phyloP scores from a whole-genome alignment of 1,140 invertebrate species.

The Drosophila hydei region DNA sequence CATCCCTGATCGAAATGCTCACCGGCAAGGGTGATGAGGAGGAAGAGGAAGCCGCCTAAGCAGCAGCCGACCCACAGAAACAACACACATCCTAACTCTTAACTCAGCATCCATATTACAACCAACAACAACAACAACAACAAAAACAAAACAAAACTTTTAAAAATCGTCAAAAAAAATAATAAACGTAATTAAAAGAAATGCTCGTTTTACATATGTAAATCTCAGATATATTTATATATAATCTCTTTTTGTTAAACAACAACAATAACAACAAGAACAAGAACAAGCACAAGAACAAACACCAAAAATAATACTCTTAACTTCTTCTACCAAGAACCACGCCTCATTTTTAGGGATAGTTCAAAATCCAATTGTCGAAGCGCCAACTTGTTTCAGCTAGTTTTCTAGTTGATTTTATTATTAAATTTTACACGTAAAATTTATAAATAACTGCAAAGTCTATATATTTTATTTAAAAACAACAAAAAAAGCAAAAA shows the following conservation, averaged over 20 bases:
- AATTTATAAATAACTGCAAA: constrained; percentile 77
- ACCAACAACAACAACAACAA: constrained; percentile 38
- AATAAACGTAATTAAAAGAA: constrained; percentile 83
- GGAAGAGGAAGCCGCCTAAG: constrained; percentile 87
- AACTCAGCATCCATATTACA: constrained; percentile 78
- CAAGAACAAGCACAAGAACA: constrained; percentile 49
- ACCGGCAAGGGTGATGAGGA: constrained; percentile 92
- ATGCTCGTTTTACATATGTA: constrained; percentile 83
- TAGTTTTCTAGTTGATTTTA: constrained; percentile 83
- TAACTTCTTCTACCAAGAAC: constrained; percentile 68
- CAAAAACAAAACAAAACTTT: constrained; percentile 37
- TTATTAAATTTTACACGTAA: constrained; percentile 82
- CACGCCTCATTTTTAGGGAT: constrained; percentile 66
- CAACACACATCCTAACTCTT: constrained; percentile 78
- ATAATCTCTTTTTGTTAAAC: constrained; percentile 78
- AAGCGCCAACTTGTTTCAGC: constrained; percentile 64
- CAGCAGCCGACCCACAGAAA: constrained; percentile 39
- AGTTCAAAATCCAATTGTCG: constrained; percentile 72
- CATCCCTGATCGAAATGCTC: constrained; percentile 93
- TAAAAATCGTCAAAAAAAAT: constrained; percentile 79
- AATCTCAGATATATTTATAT: constrained; percentile 72
- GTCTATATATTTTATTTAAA: constrained; percentile 69
- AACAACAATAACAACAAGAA: constrained; percentile 46
- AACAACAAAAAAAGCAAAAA: constrained; percentile 48
- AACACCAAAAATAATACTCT: constrained; percentile 55